Evolutionary conservation across 2,113 vertebrate species (phyloP), one percentile per base, ranked within the genome.

Genomic region (Sisor rabdophorus): DNA sequence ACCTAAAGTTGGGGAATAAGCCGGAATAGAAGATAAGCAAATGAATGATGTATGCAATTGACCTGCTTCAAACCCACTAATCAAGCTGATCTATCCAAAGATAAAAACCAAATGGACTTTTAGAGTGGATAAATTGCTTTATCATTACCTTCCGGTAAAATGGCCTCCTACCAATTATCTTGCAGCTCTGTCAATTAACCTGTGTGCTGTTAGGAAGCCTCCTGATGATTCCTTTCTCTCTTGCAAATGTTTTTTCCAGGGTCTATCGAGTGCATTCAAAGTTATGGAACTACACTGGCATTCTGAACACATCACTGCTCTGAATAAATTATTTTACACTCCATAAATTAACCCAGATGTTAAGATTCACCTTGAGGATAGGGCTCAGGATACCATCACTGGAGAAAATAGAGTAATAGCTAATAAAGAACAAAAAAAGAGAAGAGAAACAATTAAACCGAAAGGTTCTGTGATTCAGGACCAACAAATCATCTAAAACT

Each of bases 301-400:
- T 83, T 83, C 84, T 75, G 16, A 11, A 70, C 77, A 83, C 82
- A 77, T 82, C 53, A 76, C 12, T 63, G 5, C 75, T 54, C 73
- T 79, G 84, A 87, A 86, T 87, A 85, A 87, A 86, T 87, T 64
- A 75, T 67, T 78, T 84, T 85, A 84, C 84, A 87, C 83, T 85
- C 75, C 84, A 87, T 84, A 87, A 85, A 88, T 85, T 84, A 70
- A 82, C 76, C 79, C 82, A 87, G 87, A 87, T 85, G 83, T 83
- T 80, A 32, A 69, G 80, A 84, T 86, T 86, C 85, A 88, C 86
- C 85, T 87, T 89, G 85, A 85, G 68, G 71, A 70, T 54, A 67
- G 48, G 40, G 40, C 30, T 64, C 20, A 40, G 72, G 69, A 75
- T 76, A 36, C 44, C 28, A 65, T 75, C 67, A 53, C 73, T 48